Evolutionary conservation across 2,797 vertebrate genomes (phyloP).

Genomic region (Erithacus rubecula): DNA sequence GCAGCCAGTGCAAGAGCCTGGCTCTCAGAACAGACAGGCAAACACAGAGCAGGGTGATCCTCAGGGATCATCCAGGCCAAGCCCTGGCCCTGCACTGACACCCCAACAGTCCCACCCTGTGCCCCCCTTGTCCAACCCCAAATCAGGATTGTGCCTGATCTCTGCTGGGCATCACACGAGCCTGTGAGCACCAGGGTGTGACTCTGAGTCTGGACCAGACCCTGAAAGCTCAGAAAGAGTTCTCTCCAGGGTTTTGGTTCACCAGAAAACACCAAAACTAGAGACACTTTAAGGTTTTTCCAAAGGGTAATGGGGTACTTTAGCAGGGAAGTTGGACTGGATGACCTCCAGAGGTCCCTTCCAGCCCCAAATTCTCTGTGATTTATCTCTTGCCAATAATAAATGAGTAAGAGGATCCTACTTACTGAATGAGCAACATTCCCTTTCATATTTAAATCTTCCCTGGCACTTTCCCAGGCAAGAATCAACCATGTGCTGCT

Average conservation of each 20-base stretch:
- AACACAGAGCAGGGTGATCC: background rate
- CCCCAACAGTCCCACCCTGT: background rate
- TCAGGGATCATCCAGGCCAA: background rate
- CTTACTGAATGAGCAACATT: background rate
- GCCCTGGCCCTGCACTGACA: background rate
- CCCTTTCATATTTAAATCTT: background rate
- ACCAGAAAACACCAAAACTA: background rate
- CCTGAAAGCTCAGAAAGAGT: background rate
- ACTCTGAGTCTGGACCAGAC: background rate
- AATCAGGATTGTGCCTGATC: background rate
- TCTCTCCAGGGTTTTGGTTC: background rate
- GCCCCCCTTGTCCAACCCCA: background rate
- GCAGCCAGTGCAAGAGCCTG: background rate
- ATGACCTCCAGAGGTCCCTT: background rate
- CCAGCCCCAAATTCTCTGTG: background rate
- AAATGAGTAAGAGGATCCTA: background rate
- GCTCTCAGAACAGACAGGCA: background rate
- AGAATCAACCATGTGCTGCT: background rate
- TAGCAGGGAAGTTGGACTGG: background rate
- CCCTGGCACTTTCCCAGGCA: background rate
- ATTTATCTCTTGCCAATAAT: background rate
- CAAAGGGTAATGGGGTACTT: background rate
- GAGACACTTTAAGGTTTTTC: background rate
- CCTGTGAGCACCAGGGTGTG: background rate
- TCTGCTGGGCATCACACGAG: accelerated